phyloP scores from a whole-genome alignment of 2,113 vertebrate genomes.

The Lepus europaeus region DNA sequence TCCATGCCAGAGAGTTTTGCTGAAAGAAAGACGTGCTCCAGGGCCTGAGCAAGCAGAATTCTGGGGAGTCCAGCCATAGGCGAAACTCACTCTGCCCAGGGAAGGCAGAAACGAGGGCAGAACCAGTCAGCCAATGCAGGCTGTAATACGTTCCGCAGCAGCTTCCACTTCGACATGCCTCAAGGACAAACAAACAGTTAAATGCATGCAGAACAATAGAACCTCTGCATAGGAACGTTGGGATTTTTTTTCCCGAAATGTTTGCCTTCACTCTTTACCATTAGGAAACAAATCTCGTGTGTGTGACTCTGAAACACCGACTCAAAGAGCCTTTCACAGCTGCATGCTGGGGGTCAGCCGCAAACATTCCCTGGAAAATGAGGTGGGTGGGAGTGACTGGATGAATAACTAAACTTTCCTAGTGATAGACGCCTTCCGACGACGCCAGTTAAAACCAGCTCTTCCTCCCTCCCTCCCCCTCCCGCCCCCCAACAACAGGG shows the following conservation, averaged over 20 bases:
- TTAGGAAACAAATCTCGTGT: slow-evolving; percentile 48
- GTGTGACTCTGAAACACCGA: background rate
- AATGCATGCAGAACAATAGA: background rate
- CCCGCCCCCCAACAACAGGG: background rate
- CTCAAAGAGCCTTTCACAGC: slow-evolving; percentile 70
- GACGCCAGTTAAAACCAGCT: slow-evolving; percentile 3
- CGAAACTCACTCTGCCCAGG: slow-evolving; percentile 15
- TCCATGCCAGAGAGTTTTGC: slow-evolving; percentile 77
- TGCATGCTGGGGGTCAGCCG: slow-evolving; percentile 69
- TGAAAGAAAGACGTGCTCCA: slow-evolving; percentile 71
- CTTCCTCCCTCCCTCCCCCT: background rate
- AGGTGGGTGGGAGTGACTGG: slow-evolving; percentile 66
- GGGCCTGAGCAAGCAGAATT: slow-evolving; percentile 78
- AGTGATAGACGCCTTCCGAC: slow-evolving; percentile 29
- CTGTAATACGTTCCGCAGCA: background rate
- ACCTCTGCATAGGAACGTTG: background rate
- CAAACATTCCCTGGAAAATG: slow-evolving; percentile 71
- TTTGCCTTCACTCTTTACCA: slow-evolving; percentile 45
- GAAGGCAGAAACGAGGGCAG: slow-evolving; percentile 64
- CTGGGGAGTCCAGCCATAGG: slow-evolving; percentile 28
- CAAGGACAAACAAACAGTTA: slow-evolving; percentile 36
- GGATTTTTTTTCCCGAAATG: background rate
- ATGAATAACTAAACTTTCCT: slow-evolving; percentile 48
- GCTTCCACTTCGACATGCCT: background rate
- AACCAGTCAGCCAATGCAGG: slow-evolving; percentile 14